phyloP scores from a whole-genome alignment of 2,888 invertebrate genomes.

The Oligia strigilis region DNA sequence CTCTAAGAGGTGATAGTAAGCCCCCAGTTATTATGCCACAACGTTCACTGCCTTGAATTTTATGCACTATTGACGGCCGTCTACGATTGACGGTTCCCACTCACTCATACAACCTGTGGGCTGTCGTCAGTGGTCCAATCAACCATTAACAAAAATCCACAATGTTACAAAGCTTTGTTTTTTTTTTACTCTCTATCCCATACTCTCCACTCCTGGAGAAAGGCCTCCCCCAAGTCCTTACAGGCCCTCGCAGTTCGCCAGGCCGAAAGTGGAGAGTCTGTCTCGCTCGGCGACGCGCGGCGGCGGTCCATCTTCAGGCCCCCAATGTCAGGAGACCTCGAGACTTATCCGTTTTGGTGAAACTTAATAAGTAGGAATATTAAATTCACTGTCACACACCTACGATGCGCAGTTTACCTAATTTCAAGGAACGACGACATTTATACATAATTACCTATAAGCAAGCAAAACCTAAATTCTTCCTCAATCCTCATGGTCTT shows the following conservation, averaged over 20 bases:
- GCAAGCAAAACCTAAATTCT: neutral
- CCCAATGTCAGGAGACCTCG: neutral
- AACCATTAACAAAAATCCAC: neutral
- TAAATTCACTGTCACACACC: neutral
- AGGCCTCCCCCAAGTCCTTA: neutral
- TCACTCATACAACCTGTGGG: neutral
- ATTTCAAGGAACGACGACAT: neutral
- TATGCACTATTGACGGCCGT: neutral
- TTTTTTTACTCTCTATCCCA: neutral
- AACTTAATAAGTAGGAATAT: neutral
- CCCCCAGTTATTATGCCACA: neutral
- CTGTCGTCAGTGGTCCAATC: neutral
- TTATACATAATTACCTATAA: neutral
- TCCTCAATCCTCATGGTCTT: neutral
- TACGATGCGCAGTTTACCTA: neutral
- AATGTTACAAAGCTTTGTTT: neutral
- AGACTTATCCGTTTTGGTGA: neutral
- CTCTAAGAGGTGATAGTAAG: too few relatives aligned
- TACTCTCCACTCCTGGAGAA: neutral
- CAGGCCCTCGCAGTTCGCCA: neutral
- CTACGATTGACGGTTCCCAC: neutral
- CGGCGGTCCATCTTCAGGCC: neutral
- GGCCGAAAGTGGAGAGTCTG: neutral
- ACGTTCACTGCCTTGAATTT: too few relatives aligned
- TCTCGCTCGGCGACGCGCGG: too few relatives aligned